A percentile compares a stretch with the other conserved stretches of the same genome.
Conservation (phyloP, 23 tunicate genomes). For the Pegea sp. region DNA sequence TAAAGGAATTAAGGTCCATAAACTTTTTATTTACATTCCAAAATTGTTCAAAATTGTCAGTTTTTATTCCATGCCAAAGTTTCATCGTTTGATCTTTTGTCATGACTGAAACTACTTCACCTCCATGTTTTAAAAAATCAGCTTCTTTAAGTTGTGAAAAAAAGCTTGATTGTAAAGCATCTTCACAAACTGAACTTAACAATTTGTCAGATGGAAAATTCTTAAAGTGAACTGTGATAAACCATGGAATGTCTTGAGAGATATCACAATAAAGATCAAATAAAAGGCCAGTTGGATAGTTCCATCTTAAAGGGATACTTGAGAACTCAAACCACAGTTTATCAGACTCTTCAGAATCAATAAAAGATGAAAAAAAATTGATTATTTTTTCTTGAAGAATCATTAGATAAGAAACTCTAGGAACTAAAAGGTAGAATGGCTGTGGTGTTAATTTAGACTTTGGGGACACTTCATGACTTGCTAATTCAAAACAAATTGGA, state of each 20-base stretch:
- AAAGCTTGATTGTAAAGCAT: constrained; percentile 46
- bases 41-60: constrained; percentile 59
- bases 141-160: constrained; percentile 72
- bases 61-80: constrained; percentile 75
- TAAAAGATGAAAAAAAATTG: constrained; percentile 17
- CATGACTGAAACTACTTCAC: constrained; percentile 45
- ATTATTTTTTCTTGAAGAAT: constrained; percentile 17
- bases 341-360: constrained; percentile 3
- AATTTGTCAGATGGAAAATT: constrained; percentile 23
- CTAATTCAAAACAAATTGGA: constrained; percentile 27
- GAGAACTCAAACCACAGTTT: constrained; percentile 71
- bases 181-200: constrained; percentile 1
- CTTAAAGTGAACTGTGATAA: constrained; percentile 65
- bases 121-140: constrained; percentile 64
- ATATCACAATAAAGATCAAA: constrained; percentile 42
- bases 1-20: constrained; percentile 15
- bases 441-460: constrained; percentile 7
- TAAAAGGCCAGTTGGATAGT: constrained; percentile 56
- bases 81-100: constrained; percentile 39
- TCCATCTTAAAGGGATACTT: constrained; percentile 63
- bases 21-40: constrained; percentile 58
- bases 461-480: constrained; percentile 37
- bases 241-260: constrained; percentile 14
- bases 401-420: constrained; percentile 42
- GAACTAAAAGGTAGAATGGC: constrained; percentile 32